Evolutionary conservation across 2,797 vertebrate genomes (phyloP), one percentile per base, ranked within the genome.

Genomic region (Malacoraja senta): DNA sequence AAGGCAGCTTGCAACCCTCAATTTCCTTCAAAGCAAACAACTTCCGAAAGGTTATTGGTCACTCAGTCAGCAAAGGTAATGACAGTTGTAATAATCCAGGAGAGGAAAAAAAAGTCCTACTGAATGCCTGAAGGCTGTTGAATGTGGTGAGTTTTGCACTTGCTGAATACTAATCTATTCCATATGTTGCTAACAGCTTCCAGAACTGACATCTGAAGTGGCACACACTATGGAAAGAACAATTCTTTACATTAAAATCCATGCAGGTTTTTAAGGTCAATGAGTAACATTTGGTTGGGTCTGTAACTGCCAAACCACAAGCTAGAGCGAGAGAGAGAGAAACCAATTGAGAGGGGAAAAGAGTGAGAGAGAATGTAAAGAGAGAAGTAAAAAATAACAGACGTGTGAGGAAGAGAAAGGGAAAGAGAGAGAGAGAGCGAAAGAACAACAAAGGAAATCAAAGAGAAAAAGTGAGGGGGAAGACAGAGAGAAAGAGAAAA

Each of bases 201-300:
- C 84, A 84, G 81, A 58, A 26, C 10, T 84, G 81, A 84, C 81
- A 35, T 68, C 8, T 35, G 61, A 68, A 88, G 63, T 35, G n/a
- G 84, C n/a, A 24, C 19, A 88, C 15, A 35, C n/a, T 68, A 63
- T 68, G 84, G 84, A 88, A 88, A 88, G 84, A 88, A 88, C 84
- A 88, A 68, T 88, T 68, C 61, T 88, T 88, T 35, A 35, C 32
- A 35, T 65, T 88, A 88, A 68, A 21, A 88, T 35, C n/a, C 65
- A n/a, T 9, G 32, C 84, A 68, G 38, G 61, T 68, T 88, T 68
- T 88, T 88, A 68, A 88, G 63, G 84, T 88, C 84, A 88, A 3
- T 35, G 84, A 32, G 84, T 32, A 63, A 86, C 61, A 86, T 63
- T 65, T 86, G 15, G 83, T 65, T 21, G n/a, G n/a, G 17, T 21